Conservation (phyloP, 2,888 invertebrate genomes). For the Belgica antarctica region DNA sequence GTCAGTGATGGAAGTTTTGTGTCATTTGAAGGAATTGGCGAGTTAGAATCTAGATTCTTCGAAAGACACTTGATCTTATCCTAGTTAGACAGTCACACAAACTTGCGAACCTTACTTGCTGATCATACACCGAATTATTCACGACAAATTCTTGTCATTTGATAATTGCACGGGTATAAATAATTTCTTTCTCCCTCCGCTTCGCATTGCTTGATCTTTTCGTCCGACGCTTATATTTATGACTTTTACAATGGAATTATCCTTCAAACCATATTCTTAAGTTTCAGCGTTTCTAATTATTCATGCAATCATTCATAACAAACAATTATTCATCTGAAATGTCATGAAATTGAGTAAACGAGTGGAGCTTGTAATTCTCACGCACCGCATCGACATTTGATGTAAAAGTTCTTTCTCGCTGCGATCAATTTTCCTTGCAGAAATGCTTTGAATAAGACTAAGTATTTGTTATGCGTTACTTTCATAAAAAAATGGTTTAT, state of each 20-base stretch:
- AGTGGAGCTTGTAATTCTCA: no score
- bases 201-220: neutral
- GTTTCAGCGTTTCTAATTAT: neutral
- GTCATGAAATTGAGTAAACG: constrained; percentile 7
- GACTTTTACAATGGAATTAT: constrained; percentile 7
- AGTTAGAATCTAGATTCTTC: no score
- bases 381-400: neutral
- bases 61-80: no score
- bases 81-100: no score
- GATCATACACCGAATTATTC: constrained; percentile 8
- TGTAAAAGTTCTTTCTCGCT: neutral
- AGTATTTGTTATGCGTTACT: neutral
- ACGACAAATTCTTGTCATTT: constrained; percentile 3
- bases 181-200: neutral
- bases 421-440: neutral
- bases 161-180: constrained; percentile 15
- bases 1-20: no score
- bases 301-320: neutral
- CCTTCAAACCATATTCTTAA: no score
- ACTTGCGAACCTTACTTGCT: no score
- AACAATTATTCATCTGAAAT: no score
- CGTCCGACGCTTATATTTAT: constrained; percentile 2
- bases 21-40: no score
- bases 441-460: neutral
- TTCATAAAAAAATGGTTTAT: no score